Evolutionary conservation across 2,113 vertebrate species (phyloP).

Genomic region (Larimichthys crocea): DNA sequence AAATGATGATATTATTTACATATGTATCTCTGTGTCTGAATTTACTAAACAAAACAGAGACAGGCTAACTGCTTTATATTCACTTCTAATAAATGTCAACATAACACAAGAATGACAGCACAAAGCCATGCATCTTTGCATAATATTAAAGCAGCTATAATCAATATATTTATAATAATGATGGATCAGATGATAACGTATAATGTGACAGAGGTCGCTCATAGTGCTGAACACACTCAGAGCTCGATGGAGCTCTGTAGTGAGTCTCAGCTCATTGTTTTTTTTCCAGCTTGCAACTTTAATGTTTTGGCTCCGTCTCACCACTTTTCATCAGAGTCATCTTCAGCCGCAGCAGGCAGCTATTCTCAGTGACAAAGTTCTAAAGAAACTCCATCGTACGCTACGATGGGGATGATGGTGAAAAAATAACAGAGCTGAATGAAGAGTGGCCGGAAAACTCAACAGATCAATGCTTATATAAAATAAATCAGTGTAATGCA

Average conservation of each 20-base stretch:
- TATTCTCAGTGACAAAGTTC: not conserved
- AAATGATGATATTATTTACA: constrained; percentile 8
- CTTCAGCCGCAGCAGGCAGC: not conserved
- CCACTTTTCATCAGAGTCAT: not conserved
- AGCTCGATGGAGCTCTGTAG: not conserved
- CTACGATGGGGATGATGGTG: no score
- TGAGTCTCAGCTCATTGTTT: not conserved
- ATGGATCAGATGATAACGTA: no score
- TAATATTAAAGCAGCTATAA: not conserved
- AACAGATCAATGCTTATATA: not conserved
- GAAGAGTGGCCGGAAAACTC: no score
- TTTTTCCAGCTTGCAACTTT: not conserved
- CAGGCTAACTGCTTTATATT: not conserved
- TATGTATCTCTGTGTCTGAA: not conserved
- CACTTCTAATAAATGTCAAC: not conserved
- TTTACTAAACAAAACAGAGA: not conserved
- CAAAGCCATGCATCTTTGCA: not conserved
- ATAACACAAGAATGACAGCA: not conserved
- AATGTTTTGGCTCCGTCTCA: not conserved
- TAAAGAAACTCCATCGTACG: not conserved
- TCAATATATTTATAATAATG: no score
- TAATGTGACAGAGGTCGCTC: no score
- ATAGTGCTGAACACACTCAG: not conserved
- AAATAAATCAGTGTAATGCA: not conserved
- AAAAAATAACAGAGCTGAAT: not conserved